Percentiles rank a stretch among this genome's conserved stretches.
phyloP scores from a whole-genome alignment of 2,797 vertebrate genomes.

The Neosilurus hyrtlii region DNA sequence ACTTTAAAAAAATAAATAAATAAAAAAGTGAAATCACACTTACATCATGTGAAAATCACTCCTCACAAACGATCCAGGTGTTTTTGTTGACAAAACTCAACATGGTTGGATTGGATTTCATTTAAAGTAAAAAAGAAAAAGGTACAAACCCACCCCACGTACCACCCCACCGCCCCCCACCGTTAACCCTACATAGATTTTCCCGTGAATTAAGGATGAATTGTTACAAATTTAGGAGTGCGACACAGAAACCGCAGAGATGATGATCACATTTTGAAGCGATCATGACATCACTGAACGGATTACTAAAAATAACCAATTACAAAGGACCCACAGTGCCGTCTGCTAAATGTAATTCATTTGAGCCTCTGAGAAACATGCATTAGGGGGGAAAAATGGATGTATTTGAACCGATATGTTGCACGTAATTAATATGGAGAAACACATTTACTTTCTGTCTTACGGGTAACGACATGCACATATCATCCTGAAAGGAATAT shows the following conservation, averaged over 20 bases:
- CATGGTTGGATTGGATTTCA: background rate
- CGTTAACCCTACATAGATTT: background rate
- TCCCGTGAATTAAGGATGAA: background rate
- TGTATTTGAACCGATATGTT: background rate
- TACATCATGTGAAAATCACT: background rate
- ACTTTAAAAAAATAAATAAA: background rate
- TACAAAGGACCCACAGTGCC: constrained; percentile 1
- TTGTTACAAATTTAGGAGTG: background rate
- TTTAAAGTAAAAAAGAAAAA: background rate
- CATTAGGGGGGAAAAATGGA: constrained; percentile 12
- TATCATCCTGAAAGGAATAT: background rate
- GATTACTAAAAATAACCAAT: constrained; percentile 19
- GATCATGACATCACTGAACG: background rate
- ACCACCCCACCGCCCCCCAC: background rate
- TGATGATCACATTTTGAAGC: background rate
- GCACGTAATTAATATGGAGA: constrained; percentile 19
- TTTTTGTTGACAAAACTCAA: background rate
- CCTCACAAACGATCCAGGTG: background rate
- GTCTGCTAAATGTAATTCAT: background rate
- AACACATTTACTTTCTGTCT: constrained; percentile 16
- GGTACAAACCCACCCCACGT: background rate
- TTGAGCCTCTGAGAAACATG: background rate
- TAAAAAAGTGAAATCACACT: background rate
- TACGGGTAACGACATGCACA: constrained; percentile 22
- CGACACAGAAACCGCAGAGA: background rate